phyloP scores from a whole-genome alignment of 2,888 invertebrate genomes.

The Nomada ferruginata region DNA sequence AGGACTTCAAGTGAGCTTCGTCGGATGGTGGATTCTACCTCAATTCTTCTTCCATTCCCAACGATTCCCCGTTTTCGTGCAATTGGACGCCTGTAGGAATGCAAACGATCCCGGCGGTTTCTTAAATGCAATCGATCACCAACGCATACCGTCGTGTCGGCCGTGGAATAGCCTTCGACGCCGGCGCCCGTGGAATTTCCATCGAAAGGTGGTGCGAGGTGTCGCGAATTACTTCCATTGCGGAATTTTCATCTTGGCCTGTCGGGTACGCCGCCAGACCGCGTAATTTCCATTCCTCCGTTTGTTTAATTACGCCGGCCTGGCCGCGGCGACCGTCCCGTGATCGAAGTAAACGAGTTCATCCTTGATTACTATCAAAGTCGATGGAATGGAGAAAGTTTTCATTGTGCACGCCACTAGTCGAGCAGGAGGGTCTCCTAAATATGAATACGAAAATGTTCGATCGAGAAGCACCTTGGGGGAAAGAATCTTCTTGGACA shows the following conservation, averaged over 20 bases:
- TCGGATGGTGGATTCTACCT: background rate
- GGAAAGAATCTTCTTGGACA: no score
- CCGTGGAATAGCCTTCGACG: conserved; percentile 42
- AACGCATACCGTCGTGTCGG: conserved; percentile 47
- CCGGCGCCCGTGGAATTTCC: conserved; percentile 61
- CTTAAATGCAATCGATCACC: conserved; percentile 41
- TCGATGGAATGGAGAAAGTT: background rate
- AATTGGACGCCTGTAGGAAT: background rate
- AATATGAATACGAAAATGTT: no score
- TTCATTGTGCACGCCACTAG: background rate
- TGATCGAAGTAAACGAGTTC: background rate
- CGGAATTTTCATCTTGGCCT: conserved; percentile 68
- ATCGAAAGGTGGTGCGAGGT: conserved; percentile 57
- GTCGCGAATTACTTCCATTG: conserved; percentile 66
- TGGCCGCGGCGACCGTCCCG: background rate
- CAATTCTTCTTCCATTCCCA: background rate
- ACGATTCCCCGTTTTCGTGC: background rate
- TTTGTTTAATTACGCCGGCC: conserved; percentile 63
- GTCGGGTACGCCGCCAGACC: conserved; percentile 31
- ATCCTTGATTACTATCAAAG: background rate
- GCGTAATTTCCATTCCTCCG: conserved; percentile 65
- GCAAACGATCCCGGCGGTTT: conserved; percentile 19
- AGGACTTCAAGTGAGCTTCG: background rate
- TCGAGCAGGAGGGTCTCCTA: no score
- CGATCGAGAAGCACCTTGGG: no score